Conservation (phyloP, 2,797 vertebrate genomes). For the Microcaecilia unicolor region DNA sequence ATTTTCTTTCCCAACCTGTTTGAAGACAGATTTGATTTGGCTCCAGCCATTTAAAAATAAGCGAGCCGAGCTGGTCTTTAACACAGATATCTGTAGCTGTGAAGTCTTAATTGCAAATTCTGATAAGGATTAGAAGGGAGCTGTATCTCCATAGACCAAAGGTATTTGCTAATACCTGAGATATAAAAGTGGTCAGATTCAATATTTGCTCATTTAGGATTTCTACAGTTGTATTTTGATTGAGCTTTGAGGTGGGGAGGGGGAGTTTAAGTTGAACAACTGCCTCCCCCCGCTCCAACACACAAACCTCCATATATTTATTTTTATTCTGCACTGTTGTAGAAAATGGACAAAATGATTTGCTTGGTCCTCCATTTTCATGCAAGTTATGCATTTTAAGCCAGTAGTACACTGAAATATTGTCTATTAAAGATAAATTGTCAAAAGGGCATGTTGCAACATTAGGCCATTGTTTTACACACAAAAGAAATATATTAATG, state of each 20-base stretch:
- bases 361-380: slow-evolving; percentile 24
- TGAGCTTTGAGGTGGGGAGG: slow-evolving; percentile 31
- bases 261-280: too few relatives aligned
- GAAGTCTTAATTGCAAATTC: slow-evolving; percentile 71
- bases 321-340: too few relatives aligned
- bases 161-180: slow-evolving; percentile 63
- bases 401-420: slow-evolving; percentile 25
- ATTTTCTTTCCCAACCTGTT: slow-evolving; percentile 54
- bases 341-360: slow-evolving; percentile 13
- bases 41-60: slow-evolving; percentile 52
- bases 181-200: slow-evolving; percentile 46
- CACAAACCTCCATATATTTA: too few relatives aligned
- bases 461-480: slow-evolving; percentile 61
- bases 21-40: slow-evolving; percentile 62
- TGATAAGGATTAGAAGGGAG: slow-evolving; percentile 65
- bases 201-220: slow-evolving; percentile 53
- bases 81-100: slow-evolving; percentile 54
- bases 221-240: slow-evolving; percentile 45
- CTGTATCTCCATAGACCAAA: slow-evolving; percentile 57
- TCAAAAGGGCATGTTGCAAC: slow-evolving; percentile 30
- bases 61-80: slow-evolving; percentile 44
- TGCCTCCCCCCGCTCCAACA: too few relatives aligned
- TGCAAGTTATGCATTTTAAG: slow-evolving; percentile 27
- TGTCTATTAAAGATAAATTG: slow-evolving; percentile 16
- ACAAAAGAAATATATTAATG: slow-evolving; percentile 68